These are phyloP conservation scores for Pyralis farinalis DNA, from an alignment of 2,888 invertebrate species.

Conservation along the genomic window DNA sequence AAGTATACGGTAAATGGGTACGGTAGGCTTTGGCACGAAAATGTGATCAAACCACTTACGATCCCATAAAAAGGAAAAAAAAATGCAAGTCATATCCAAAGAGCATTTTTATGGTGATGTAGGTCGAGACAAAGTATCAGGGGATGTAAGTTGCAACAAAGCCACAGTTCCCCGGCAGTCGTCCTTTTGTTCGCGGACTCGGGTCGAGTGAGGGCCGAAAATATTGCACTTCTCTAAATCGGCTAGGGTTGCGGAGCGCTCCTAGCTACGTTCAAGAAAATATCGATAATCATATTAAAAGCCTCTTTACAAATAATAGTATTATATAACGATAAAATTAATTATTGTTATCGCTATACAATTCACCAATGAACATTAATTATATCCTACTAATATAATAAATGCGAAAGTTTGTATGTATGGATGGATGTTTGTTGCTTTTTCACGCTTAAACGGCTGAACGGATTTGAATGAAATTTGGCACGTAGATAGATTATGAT, in stretches of 20 bases:
- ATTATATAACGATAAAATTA: too few species aligned
- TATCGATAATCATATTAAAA: not conserved
- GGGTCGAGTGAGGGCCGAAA: slow-evolving; percentile 24
- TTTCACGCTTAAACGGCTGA: too few species aligned
- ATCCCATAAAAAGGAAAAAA: not conserved
- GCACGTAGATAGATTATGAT: too few species aligned
- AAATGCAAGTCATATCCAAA: slow-evolving; percentile 12
- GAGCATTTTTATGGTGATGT: not conserved
- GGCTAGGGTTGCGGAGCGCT: slow-evolving; percentile 17
- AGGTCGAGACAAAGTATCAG: slow-evolving; percentile 13
- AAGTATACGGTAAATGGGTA: too few species aligned
- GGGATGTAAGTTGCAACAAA: slow-evolving; percentile 24
- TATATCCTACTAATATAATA: too few species aligned
- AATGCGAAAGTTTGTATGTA: too few species aligned
- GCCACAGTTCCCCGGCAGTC: slow-evolving; percentile 17
- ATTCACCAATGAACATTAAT: too few species aligned
- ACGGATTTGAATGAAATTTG: too few species aligned
- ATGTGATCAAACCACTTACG: not conserved
- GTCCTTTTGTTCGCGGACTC: slow-evolving; percentile 19
- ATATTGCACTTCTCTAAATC: slow-evolving; percentile 26
- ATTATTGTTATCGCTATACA: too few species aligned
- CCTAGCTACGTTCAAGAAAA: not conserved
- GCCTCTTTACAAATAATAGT: too few species aligned
- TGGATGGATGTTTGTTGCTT: too few species aligned
- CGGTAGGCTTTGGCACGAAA: not conserved